phyloP scores from a whole-genome alignment of 92 coral and sea anemone genomes.

The Isaurus tuberculatus region DNA sequence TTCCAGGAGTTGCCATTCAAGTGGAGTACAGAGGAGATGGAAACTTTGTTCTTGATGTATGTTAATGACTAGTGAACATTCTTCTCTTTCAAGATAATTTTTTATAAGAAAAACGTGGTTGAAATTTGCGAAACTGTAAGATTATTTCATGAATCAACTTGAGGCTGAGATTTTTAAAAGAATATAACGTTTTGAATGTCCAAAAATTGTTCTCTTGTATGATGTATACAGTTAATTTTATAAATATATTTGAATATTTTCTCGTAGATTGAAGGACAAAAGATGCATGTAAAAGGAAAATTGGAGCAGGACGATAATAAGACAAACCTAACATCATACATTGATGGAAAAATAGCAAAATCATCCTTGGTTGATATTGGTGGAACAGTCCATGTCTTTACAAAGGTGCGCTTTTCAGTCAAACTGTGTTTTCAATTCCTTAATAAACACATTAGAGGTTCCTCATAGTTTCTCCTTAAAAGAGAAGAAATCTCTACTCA shows the following conservation, averaged over 20 bases:
- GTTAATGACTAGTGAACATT: background rate
- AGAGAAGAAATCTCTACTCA: too few relatives aligned
- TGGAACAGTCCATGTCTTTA: constrained; percentile 90
- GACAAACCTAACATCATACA: constrained; percentile 72
- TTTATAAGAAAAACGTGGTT: too few relatives aligned
- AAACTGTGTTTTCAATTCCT: too few relatives aligned
- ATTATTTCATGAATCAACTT: too few relatives aligned
- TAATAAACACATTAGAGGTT: too few relatives aligned
- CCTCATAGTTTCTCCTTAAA: too few relatives aligned
- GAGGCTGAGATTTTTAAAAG: too few relatives aligned
- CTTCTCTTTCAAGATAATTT: too few relatives aligned
- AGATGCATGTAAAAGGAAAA: constrained; percentile 74
- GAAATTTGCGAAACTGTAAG: too few relatives aligned
- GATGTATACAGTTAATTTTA: background rate
- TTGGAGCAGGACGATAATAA: constrained; percentile 69
- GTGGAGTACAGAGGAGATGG: constrained; percentile 78
- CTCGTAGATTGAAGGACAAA: constrained; percentile 81
- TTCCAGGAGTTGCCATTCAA: constrained; percentile 73
- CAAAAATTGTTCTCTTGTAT: too few relatives aligned
- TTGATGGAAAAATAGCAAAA: constrained; percentile 79
- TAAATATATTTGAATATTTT: background rate
- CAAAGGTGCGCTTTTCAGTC: constrained; percentile 66
- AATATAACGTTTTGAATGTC: too few relatives aligned
- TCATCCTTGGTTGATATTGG: constrained; percentile 88
- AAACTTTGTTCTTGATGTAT: constrained; percentile 73